Percentiles rank a stretch among this genome's conserved stretches.
Evolutionary conservation across 2,888 invertebrate species (phyloP).

Genomic region (Desoria tigrina): DNA sequence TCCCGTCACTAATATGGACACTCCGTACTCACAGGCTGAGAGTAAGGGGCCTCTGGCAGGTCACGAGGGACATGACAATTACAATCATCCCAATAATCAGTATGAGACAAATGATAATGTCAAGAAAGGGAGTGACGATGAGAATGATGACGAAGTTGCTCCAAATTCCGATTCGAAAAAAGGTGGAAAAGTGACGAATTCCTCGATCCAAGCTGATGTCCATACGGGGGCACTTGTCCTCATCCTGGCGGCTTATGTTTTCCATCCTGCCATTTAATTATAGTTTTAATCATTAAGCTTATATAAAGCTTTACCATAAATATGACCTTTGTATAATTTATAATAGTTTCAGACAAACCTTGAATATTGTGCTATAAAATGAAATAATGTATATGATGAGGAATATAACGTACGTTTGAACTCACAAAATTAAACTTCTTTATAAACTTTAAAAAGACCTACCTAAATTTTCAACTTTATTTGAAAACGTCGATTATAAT

Average conservation of each 20-base stretch:
- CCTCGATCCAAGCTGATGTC: background rate
- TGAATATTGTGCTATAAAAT: no score
- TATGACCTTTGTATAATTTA: constrained; percentile 1
- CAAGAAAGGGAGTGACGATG: background rate
- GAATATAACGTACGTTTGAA: no score
- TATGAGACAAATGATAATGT: background rate
- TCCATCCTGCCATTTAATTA: constrained; percentile 1
- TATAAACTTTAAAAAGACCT: no score
- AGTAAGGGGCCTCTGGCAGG: no score
- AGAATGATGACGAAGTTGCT: background rate
- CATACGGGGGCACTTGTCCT: background rate
- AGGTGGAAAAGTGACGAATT: background rate
- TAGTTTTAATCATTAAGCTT: background rate
- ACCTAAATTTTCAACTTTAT: no score
- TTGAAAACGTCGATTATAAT: no score
- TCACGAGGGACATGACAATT: no score
- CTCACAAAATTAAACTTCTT: no score
- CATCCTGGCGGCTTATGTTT: background rate
- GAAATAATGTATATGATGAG: no score
- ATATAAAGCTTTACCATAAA: background rate
- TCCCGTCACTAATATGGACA: background rate
- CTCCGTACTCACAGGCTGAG: background rate
- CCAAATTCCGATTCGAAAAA: constrained; percentile 1
- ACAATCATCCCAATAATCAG: background rate
- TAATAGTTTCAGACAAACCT: no score